Base-by-base conservation (phyloP, 2,888 invertebrate species). In the Nephrotoma appendiculata region DNA sequence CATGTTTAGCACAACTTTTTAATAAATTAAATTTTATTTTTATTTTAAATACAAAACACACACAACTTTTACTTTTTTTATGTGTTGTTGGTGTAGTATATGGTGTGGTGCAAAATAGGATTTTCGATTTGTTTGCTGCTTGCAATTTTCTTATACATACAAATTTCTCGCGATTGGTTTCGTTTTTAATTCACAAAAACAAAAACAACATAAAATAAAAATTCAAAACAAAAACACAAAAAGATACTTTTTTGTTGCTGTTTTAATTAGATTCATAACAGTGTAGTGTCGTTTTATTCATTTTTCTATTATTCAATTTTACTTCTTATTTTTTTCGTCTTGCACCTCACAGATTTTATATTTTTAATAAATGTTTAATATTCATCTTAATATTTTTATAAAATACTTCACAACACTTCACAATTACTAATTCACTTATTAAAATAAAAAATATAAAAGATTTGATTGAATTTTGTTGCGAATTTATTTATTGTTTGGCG, bases 1-100 rank as follows among this genome's bases (percentile, higher is more conserved):
- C 97, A 98, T 98, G 91, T 91, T 92, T 87, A 87, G 86, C 86
- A 87, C 86, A 88, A 84, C 86, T 87, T 87, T 87, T 43, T 87
- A n/a, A 9, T 3, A 84, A 83, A 83, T 15, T 19, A 4, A 86
- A 84, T 6, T 41, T 41, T 48, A 31, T 2, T 15, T 52, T 52
- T 4, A 52, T 15, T 52, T 4, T 19, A 52, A 52, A 15, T 71
- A 71, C 15, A 6, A 31, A 31, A 31, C 6, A 52, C 7, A 71
- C 71, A 71, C 71, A 57, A 71, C 84, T 84, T 84, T 84, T 84
- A 84, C 84, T 84, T 84, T 84, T 84, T 44, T 44, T 44, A 9
- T 44, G 44, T 44, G 7, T 44, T 9, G 31, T 31, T 31, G 1
- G 31, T 31, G 2, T 31, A 31, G 52, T 71, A 5, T 71, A 5